phyloP scores from a whole-genome alignment of 2,888 invertebrate species.

The Mimachlamys varia region DNA sequence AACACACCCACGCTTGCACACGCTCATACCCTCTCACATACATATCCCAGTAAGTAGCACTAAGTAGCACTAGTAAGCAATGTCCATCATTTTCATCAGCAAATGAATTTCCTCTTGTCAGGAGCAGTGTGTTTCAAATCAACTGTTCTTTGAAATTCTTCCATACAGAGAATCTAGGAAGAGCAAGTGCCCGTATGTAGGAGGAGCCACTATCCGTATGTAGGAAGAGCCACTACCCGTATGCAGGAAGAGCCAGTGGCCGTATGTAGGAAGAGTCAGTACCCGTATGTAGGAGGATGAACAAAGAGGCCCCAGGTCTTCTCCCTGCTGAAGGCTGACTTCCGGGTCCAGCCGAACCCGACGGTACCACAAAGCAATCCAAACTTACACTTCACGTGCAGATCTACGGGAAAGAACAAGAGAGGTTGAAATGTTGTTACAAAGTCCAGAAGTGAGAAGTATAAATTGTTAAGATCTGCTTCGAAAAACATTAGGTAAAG shows the following conservation, averaged over 20 bases:
- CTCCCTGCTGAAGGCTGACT: background rate
- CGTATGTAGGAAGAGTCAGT: background rate
- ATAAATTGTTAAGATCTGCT: too few species aligned
- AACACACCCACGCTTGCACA: background rate
- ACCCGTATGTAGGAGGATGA: conserved; percentile 21
- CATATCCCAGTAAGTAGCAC: too few species aligned
- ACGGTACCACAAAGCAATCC: background rate
- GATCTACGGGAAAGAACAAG: background rate
- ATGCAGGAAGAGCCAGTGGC: background rate
- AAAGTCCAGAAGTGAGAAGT: too few species aligned
- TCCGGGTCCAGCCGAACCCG: conserved; percentile 4
- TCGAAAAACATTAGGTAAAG: too few species aligned
- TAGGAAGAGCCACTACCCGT: background rate
- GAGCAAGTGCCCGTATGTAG: too few species aligned
- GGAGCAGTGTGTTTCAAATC: background rate
- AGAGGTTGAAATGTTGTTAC: background rate
- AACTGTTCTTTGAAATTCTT: background rate
- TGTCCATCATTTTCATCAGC: too few species aligned
- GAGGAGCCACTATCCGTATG: too few species aligned
- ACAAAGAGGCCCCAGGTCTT: conserved; percentile 12
- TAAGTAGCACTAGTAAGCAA: too few species aligned
- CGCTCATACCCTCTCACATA: too few species aligned
- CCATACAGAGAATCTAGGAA: too few species aligned
- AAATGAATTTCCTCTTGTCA: too few species aligned
- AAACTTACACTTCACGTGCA: background rate